phyloP scores from a whole-genome alignment of 2,888 invertebrate species.

The Monopis laevigella region DNA sequence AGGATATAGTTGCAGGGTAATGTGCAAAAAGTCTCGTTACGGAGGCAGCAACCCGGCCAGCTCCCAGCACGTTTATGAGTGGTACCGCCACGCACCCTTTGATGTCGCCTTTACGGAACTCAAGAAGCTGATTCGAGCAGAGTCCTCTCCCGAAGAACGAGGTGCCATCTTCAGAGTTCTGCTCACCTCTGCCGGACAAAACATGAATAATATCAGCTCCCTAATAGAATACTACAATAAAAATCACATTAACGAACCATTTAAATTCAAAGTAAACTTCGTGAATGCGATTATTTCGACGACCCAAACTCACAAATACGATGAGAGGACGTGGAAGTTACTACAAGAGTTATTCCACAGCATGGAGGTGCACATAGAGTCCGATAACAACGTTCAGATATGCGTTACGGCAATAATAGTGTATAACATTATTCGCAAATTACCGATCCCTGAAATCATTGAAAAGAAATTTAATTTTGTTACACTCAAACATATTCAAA shows the following conservation, averaged over 20 bases:
- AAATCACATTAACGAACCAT: slow-evolving; percentile 33
- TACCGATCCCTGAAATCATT: slow-evolving; percentile 31
- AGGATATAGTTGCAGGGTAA: background rate
- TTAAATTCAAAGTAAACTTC: slow-evolving; percentile 27
- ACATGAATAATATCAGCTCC: slow-evolving; percentile 26
- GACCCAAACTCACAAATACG: slow-evolving; percentile 27
- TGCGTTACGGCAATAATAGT: slow-evolving; percentile 32
- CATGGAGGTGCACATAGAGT: slow-evolving; percentile 32
- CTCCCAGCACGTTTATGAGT: slow-evolving; percentile 22
- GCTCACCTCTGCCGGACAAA: slow-evolving; percentile 26
- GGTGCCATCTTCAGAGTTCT: slow-evolving; percentile 29
- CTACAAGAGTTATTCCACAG: slow-evolving; percentile 33
- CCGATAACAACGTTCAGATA: slow-evolving; percentile 30
- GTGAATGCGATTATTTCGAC: slow-evolving; percentile 25
- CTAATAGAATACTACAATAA: slow-evolving; percentile 31
- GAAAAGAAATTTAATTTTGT: slow-evolving; percentile 28
- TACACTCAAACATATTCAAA: slow-evolving; percentile 26
- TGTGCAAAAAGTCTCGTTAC: background rate
- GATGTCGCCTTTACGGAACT: slow-evolving; percentile 34
- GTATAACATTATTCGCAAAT: slow-evolving; percentile 27
- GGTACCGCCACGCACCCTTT: slow-evolving; percentile 41
- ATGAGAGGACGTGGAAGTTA: slow-evolving; percentile 33
- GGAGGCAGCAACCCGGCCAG: background rate
- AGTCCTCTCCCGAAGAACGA: slow-evolving; percentile 33
- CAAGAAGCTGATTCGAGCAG: slow-evolving; percentile 32